These are phyloP conservation scores for Mastigias papua DNA, from an alignment of 30 jellyfish, hydroid and myxozoan genomes.

Conservation along the genomic window DNA sequence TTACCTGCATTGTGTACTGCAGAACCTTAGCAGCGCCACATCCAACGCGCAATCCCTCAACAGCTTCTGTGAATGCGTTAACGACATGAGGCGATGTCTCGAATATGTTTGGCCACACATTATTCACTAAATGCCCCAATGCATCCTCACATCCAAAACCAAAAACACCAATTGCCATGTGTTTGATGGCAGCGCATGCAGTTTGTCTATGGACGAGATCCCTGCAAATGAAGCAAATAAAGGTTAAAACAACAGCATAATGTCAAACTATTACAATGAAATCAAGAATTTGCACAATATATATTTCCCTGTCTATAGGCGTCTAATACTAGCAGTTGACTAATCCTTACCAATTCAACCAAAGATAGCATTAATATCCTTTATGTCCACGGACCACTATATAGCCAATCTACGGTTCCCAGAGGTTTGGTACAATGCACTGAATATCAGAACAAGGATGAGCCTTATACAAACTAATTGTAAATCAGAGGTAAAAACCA, in stretches of 20 bases:
- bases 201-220: constrained; percentile 99
- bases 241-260: not conserved
- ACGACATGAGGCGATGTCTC: constrained; percentile 99
- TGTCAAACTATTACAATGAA: not conserved
- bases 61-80: constrained; percentile 99
- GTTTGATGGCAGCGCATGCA: constrained; percentile 99
- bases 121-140: constrained; percentile 86
- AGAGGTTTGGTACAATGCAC: too few relatives aligned
- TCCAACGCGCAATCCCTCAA: constrained; percentile 98
- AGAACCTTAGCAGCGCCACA: constrained; percentile 88
- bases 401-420: too few relatives aligned
- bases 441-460: too few relatives aligned
- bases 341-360: too few relatives aligned
- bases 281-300: too few relatives aligned
- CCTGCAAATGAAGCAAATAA: constrained; percentile 31
- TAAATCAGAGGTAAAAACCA: too few relatives aligned
- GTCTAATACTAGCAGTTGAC: too few relatives aligned
- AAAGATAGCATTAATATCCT: too few relatives aligned
- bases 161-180: constrained; percentile 98
- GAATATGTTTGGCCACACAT: constrained; percentile 98
- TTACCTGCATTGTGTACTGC: constrained; percentile 96
- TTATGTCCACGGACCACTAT: too few relatives aligned
- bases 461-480: too few relatives aligned
- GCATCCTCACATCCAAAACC: constrained; percentile 99
- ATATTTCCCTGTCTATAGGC: too few relatives aligned